Evolutionary conservation across 2,797 vertebrate genomes (phyloP).

Genomic region (Sciurus carolinensis): DNA sequence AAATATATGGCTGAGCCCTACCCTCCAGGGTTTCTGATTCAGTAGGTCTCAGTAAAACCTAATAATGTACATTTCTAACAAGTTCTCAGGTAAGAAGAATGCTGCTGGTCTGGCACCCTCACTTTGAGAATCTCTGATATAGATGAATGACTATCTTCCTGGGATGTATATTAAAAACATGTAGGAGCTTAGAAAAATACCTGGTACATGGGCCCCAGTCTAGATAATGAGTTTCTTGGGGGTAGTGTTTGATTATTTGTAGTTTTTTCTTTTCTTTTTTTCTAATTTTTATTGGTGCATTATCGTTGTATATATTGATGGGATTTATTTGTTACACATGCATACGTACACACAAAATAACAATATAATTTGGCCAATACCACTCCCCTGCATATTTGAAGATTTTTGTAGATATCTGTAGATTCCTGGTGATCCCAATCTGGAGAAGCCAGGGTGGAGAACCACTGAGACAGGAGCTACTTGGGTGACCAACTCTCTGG

Average conservation of each 20-base stretch:
- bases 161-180: not conserved
- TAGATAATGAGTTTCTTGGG: not conserved
- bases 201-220: not conserved
- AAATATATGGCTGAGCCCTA: not conserved
- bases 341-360: too few relatives aligned
- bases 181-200: not conserved
- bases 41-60: not conserved
- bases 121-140: not conserved
- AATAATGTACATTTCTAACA: not conserved
- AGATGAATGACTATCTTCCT: not conserved
- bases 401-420: too few relatives aligned
- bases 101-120: not conserved
- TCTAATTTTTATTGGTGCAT: too few relatives aligned
- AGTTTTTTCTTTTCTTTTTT: not conserved
- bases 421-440: not conserved
- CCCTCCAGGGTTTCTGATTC: not conserved
- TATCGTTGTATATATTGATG: too few relatives aligned
- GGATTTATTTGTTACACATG: too few relatives aligned
- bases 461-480: not conserved
- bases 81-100: not conserved
- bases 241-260: not conserved
- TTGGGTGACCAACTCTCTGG: not conserved
- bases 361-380: too few relatives aligned
- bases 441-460: not conserved
- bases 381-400: too few relatives aligned